Evolutionary conservation across 2,888 invertebrate genomes (phyloP).

Genomic region (Acronicta leporina): DNA sequence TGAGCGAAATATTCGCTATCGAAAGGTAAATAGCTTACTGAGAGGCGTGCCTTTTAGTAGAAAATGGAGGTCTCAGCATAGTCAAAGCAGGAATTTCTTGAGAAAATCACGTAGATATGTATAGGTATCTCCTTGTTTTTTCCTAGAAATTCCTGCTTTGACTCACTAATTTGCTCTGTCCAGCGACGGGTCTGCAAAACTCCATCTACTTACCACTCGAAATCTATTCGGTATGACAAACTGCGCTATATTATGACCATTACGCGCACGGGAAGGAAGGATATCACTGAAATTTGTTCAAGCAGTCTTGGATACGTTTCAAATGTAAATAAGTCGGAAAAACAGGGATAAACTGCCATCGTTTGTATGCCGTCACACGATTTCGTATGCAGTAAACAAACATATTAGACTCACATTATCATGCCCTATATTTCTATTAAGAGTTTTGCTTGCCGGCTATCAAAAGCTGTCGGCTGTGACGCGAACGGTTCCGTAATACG

Average conservation of each 20-base stretch:
- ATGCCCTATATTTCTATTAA: conserved; percentile 61
- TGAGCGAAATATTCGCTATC: no score
- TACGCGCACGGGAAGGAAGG: conserved; percentile 54
- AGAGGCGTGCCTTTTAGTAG: no score
- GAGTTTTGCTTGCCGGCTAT: conserved; percentile 56
- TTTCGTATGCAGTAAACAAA: conserved; percentile 74
- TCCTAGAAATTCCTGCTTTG: background rate
- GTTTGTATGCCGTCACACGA: conserved; percentile 53
- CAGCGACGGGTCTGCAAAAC: conserved; percentile 17
- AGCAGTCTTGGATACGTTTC: conserved; percentile 60
- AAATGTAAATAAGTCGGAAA: conserved; percentile 70
- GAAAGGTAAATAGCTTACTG: no score
- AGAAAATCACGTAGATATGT: no score
- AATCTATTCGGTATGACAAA: conserved; percentile 46
- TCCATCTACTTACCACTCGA: conserved; percentile 31
- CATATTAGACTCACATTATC: conserved; percentile 68
- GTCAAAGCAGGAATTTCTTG: no score
- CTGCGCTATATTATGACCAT: conserved; percentile 47
- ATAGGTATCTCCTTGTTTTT: background rate
- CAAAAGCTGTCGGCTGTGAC: conserved; percentile 48
- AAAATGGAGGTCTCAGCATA: no score
- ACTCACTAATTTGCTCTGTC: conserved; percentile 12
- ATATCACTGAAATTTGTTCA: conserved; percentile 52
- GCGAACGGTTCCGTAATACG: conserved; percentile 41
- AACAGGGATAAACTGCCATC: conserved; percentile 67